Evolutionary conservation across 2,113 vertebrate genomes (phyloP).

Genomic region (Channa maculata): DNA sequence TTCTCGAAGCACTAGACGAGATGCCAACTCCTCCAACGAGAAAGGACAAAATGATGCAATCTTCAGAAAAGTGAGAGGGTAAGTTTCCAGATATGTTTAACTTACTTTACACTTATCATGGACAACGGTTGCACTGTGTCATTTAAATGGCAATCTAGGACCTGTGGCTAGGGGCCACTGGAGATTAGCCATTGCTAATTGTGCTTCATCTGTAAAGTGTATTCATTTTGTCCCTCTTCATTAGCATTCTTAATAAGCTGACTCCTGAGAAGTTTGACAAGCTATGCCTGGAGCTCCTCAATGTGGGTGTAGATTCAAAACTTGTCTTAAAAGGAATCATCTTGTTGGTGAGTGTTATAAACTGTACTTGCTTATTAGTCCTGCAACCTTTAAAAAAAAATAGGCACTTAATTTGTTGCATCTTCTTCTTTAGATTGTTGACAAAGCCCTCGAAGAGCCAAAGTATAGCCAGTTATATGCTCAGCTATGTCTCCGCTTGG

Average conservation of each 20-base stretch:
- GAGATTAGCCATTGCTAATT: no score
- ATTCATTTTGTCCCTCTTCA: background rate
- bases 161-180: no score
- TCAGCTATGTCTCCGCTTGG: conserved; percentile 99
- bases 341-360: conserved; percentile 91
- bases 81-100: conserved; percentile 28
- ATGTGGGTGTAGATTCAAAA: conserved; percentile 99
- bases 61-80: conserved; percentile 99
- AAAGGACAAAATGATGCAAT: conserved; percentile 98
- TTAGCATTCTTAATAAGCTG: conserved; percentile 99
- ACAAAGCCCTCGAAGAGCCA: conserved; percentile 99
- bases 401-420: background rate
- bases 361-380: accelerated
- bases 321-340: conserved; percentile 99
- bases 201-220: no score
- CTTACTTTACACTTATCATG: background rate
- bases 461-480: conserved; percentile 99
- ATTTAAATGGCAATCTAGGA: background rate
- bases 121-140: background rate
- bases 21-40: conserved; percentile 95
- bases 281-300: conserved; percentile 99
- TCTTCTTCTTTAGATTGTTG: conserved; percentile 89
- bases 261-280: conserved; percentile 99
- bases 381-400: background rate
- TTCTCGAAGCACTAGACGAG: conserved; percentile 99